Percentiles rank a stretch among this genome's conserved stretches.
These are phyloP conservation scores for Diplogasteroides magnus DNA, from an alignment of 1,140 invertebrate species.

Conservation along the genomic window DNA sequence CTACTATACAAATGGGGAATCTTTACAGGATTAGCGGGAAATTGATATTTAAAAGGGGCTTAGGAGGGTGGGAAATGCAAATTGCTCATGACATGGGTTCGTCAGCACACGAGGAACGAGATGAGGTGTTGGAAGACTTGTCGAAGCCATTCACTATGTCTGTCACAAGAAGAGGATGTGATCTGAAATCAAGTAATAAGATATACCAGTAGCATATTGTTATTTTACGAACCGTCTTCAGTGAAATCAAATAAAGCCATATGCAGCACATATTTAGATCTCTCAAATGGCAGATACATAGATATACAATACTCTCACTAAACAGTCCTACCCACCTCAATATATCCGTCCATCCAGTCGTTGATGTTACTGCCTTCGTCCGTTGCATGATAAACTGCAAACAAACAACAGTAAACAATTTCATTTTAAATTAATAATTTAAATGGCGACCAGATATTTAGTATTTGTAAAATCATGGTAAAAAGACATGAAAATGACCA, in stretches of 20 bases:
- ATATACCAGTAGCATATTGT: no score
- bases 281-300: no score
- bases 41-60: no score
- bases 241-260: no score
- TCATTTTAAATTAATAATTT: background rate
- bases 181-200: no score
- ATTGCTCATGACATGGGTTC: background rate
- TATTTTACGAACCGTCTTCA: no score
- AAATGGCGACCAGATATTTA: background rate
- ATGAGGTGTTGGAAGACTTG: constrained; percentile 17
- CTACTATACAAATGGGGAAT: no score
- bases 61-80: background rate
- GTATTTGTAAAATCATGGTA: constrained; percentile 15
- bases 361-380: constrained; percentile 20
- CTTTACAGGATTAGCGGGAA: no score
- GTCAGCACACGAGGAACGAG: background rate
- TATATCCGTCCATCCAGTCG: constrained; percentile 40
- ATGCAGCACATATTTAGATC: no score
- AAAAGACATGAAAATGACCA: no score
- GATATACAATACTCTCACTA: no score
- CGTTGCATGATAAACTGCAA: constrained; percentile 24
- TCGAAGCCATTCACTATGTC: constrained; percentile 45
- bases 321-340: no score
- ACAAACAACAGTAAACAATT: background rate
- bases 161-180: constrained; percentile 43